A percentile compares a stretch with the other conserved stretches of the same genome.
phyloP scores from a whole-genome alignment of 2,797 vertebrate species.

The Pogoniulus pusillus region DNA sequence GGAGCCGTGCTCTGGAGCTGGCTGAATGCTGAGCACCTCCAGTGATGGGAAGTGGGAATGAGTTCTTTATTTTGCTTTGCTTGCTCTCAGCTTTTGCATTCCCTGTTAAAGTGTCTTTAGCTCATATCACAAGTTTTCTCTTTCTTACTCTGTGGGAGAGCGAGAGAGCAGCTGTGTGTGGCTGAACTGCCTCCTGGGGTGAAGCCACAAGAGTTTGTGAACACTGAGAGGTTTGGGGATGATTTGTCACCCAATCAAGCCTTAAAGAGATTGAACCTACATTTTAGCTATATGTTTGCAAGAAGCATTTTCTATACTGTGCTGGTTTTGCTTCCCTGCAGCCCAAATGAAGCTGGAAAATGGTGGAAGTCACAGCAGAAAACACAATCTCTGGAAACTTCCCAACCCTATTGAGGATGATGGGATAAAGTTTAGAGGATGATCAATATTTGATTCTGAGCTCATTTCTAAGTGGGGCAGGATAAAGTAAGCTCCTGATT shows the following conservation, averaged over 20 bases:
- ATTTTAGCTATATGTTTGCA: neutral
- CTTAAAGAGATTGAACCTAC: neutral
- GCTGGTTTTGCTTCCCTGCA: neutral
- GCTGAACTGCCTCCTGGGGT: neutral
- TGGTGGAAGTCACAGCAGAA: neutral
- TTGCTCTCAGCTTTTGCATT: neutral
- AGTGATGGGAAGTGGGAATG: neutral
- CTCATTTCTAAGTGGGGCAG: neutral
- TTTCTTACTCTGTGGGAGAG: neutral
- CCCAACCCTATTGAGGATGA: neutral
- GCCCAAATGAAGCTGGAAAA: neutral
- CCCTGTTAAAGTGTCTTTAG: neutral
- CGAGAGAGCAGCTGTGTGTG: neutral
- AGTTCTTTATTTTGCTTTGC: neutral
- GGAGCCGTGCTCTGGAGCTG: neutral
- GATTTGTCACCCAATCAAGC: neutral
- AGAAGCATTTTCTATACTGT: neutral
- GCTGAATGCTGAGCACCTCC: neutral
- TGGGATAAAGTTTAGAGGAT: neutral
- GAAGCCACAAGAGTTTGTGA: neutral
- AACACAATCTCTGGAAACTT: constrained; percentile 36
- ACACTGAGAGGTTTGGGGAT: neutral
- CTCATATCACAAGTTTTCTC: neutral
- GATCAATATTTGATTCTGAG: constrained; percentile 21
- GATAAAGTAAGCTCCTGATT: neutral